A percentile compares a stretch with the other conserved stretches of the same genome.
These are phyloP conservation scores for Cheilosia scutellata DNA, from an alignment of 2,888 invertebrate genomes.

Conservation along the genomic window DNA sequence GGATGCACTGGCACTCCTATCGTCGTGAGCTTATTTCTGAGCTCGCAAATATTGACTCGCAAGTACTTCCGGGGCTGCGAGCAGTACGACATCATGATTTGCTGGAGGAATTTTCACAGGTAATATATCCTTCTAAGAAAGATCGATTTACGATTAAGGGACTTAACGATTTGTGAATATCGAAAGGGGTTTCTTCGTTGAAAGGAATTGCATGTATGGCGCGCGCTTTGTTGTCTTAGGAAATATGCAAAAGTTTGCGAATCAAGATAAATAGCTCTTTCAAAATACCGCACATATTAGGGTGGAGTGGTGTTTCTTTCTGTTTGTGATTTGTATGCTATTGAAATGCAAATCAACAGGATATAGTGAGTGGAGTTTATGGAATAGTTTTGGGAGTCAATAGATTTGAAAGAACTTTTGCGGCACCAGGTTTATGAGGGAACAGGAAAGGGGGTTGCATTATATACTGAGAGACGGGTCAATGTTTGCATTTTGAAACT, in stretches of 20 bases:
- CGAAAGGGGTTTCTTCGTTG: constrained; percentile 59
- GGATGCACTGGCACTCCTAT: constrained; percentile 57
- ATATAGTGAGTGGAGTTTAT: constrained; percentile 63
- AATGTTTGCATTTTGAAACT: too few species aligned
- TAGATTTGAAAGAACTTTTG: constrained; percentile 38
- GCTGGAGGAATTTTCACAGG: constrained; percentile 68
- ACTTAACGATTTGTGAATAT: constrained; percentile 75
- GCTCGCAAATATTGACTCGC: constrained; percentile 69
- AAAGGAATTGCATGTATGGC: constrained; percentile 46
- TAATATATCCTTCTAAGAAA: constrained; percentile 73
- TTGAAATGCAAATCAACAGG: constrained; percentile 75
- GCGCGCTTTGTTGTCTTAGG: constrained; percentile 62
- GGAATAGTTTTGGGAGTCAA: constrained; percentile 49
- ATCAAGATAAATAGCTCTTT: constrained; percentile 75
- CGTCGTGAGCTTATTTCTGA: constrained; percentile 62
- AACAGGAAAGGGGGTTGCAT: neutral
- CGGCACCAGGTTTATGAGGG: neutral
- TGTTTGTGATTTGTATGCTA: constrained; percentile 69
- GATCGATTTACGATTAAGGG: constrained; percentile 75
- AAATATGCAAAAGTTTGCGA: constrained; percentile 74
- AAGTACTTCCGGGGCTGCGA: constrained; percentile 61
- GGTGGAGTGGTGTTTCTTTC: constrained; percentile 21
- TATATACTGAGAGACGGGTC: neutral
- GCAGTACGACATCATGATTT: constrained; percentile 68
- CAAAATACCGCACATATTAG: constrained; percentile 59